Base-by-base conservation (phyloP, 2,888 invertebrate species). In the Acleris emargana region DNA sequence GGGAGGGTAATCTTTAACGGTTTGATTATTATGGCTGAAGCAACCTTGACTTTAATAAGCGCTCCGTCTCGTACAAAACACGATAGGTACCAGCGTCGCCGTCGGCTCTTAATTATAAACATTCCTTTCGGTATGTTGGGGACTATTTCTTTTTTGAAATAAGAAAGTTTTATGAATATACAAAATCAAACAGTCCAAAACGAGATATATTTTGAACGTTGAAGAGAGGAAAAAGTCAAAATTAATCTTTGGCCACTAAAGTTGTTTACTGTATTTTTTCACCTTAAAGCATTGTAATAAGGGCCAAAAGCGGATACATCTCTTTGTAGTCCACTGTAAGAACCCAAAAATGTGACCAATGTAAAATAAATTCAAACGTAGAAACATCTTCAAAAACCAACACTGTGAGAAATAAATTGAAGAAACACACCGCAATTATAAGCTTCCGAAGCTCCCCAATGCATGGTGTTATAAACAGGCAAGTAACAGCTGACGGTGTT, bases 351-450 rank as follows among this genome's bases (percentile, higher is more conserved):
- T n/a, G n/a, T n/a, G n/a, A n/a, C n/a, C n/a, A n/a, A n/a, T 11
- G 32, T 2, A 11, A 11, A 32, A 32, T 11, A 32, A 38, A 13
- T 3, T 13, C 9, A 13, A 38, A 38, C 38, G 13, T 38, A 11
- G 0, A 13, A 38, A 38, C 11, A 11, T 13, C 38, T 38, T 38
- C 38, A 13, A 20, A 49, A 11, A 62, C 49, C 16, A 50, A 59
- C 50, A 20, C 13, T 13, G 6, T 22, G 1, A 18, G 16, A 53
- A 58, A 42, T 9, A 64, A 64, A 20, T 47, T 47, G 42, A 49
- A 47, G 43, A 50, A 50, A 64, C 20, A 59, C 54, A 32, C 59
- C n/a, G 50, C 55, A 57, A 66, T 61, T 61, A 61, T 22, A 66
- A 61, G 51, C 61, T 47, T 17, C 45, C 32, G 20, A 7, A 13